A percentile compares a stretch with the other conserved stretches of the same genome.
Conservation (phyloP, 2,888 invertebrate genomes). For the Germaria angustata region DNA sequence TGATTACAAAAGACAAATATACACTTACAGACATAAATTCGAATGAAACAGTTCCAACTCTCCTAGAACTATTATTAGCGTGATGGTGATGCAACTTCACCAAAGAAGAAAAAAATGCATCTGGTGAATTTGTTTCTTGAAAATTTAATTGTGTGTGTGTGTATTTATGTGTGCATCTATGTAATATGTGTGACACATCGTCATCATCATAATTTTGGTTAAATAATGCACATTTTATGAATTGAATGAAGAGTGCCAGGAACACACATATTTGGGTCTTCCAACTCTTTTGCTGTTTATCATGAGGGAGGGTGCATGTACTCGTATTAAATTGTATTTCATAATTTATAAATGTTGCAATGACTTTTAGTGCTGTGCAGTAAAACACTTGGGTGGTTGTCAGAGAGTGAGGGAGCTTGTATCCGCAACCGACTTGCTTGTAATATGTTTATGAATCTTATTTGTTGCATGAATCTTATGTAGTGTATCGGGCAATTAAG, state of each 20-base stretch:
- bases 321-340: constrained; percentile 7
- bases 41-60: background rate
- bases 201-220: constrained; percentile 38
- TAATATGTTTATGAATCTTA: constrained; percentile 2
- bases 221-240: constrained; percentile 44
- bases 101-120: constrained; percentile 35
- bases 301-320: background rate
- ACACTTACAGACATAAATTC: constrained; percentile 13
- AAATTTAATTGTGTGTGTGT: no score
- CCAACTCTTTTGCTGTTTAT: background rate
- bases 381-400: constrained; percentile 14
- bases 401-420: background rate
- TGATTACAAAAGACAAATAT: constrained; percentile 49
- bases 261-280: background rate
- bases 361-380: constrained; percentile 27
- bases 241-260: constrained; percentile 14
- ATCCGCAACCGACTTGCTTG: background rate
- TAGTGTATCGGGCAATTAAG: constrained; percentile 45
- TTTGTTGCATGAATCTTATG: background rate
- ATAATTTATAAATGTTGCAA: constrained; percentile 48
- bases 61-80: background rate
- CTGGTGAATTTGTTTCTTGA: constrained; percentile 52
- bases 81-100: constrained; percentile 25
- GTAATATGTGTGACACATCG: constrained; percentile 52
- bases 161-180: background rate